phyloP scores from a whole-genome alignment of 2,113 vertebrate species.

The Atrichornis clamosus region DNA sequence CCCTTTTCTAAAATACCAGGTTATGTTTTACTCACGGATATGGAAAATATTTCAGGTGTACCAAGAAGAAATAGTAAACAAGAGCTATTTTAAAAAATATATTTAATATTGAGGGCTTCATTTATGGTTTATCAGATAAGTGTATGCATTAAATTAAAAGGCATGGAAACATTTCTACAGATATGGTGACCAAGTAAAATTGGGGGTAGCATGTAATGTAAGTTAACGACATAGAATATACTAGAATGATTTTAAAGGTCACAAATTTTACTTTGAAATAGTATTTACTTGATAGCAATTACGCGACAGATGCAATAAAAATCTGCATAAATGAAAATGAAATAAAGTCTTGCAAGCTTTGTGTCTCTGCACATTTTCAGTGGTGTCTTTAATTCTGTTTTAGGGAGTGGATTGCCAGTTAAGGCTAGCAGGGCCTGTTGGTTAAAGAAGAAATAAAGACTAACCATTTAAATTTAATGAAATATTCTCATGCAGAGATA shows the following conservation, averaged over 20 bases:
- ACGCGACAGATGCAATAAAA: not conserved
- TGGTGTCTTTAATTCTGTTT: not conserved
- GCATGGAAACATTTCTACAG: not conserved
- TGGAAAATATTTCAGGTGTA: not conserved
- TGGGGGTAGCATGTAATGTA: not conserved
- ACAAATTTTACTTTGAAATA: not conserved
- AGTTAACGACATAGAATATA: not conserved
- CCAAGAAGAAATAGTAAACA: not conserved
- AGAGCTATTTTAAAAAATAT: not conserved
- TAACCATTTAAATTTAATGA: not conserved
- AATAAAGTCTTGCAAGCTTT: not conserved
- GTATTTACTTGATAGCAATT: not conserved
- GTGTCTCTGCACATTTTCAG: not conserved
- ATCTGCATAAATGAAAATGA: not conserved
- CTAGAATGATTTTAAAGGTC: not conserved
- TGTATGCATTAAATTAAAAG: not conserved
- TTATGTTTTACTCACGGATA: not conserved
- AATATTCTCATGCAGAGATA: not conserved
- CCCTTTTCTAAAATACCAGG: not conserved
- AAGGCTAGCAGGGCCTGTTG: not conserved
- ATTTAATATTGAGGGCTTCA: not conserved
- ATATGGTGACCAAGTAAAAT: not conserved
- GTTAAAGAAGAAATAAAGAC: not conserved
- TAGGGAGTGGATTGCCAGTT: not conserved
- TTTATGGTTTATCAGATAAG: not conserved